Evolutionary conservation across 1,140 invertebrate species (phyloP), one percentile per base, ranked within the genome.

Genomic region (Sesamia nonagrioides): DNA sequence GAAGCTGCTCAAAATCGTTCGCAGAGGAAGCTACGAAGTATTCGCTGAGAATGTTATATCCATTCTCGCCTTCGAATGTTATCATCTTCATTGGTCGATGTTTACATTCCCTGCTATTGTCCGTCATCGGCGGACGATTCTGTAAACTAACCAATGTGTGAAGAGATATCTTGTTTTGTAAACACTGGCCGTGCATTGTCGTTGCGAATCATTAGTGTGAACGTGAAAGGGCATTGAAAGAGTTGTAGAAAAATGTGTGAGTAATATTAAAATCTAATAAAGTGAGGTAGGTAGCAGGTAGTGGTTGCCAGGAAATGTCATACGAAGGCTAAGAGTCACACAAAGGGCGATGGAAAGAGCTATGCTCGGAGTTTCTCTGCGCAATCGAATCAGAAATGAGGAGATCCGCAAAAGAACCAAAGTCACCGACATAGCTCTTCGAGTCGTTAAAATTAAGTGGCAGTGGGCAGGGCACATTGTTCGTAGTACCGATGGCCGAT

Each of bases 131-230:
- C 17, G 6, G 52, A 5, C 11, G 13, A 18, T 45, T 27, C 37
- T 54, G 69, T 74, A 60, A 74, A 74, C n/a, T 9, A 21, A 74
- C 8, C 54, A 27, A 21, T 69, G 69, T 45, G 52, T 60, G 60
- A 74, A 73, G 72, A 48, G 73, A 75, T 75, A 75, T 75, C 63
- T 61, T 75, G 73, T 75, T 75, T 75, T 61, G 56, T 75, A 75
- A 75, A 75, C 73, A 75, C 17, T 13, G 40, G 15, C 7, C 58
- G 33, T 18, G 18, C 42, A 45, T 74, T 74, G 72, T 74, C 72
- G 68, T 52, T 71, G 68, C 9, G 69, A 56, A 5, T 50, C 50
- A 5, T 37, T 72, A 40, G 69, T 40, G 40, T 27, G 18, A 27
- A 48, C 27, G 42, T 27, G 42, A 15, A n/a, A 2, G 27, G 27